Percentiles rank a stretch among this genome's conserved stretches.
Evolutionary conservation across 2,888 invertebrate genomes (phyloP).

Genomic region (Brachylomia viminalis): DNA sequence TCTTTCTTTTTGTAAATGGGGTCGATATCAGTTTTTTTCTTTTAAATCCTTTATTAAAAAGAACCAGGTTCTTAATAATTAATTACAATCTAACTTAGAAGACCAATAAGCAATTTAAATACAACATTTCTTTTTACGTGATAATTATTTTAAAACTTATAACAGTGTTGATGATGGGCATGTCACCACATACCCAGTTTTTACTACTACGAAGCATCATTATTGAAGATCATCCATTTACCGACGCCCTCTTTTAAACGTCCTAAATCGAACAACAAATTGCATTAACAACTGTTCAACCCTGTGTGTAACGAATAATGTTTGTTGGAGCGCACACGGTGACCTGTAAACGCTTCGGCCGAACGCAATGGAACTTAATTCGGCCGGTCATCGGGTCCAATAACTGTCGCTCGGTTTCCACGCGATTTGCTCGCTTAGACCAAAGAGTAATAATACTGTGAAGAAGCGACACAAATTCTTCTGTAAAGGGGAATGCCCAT

Average conservation of each 20-base stretch:
- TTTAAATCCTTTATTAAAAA: too few species aligned
- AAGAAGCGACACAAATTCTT: conserved; percentile 14
- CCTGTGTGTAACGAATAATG: conserved; percentile 53
- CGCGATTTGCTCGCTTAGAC: conserved; percentile 70
- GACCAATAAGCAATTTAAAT: too few species aligned
- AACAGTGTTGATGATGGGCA: too few species aligned
- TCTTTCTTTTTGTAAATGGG: too few species aligned
- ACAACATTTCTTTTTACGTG: too few species aligned
- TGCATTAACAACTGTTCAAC: conserved; percentile 41
- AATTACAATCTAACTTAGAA: too few species aligned
- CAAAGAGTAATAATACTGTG: conserved; percentile 6
- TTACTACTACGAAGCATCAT: neutral
- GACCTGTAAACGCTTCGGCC: conserved; percentile 67
- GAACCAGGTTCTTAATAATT: too few species aligned
- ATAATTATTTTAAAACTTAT: too few species aligned
- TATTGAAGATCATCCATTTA: neutral
- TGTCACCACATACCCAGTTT: neutral
- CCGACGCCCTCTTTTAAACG: neutral
- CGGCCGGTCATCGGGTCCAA: conserved; percentile 73
- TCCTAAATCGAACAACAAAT: conserved; percentile 1
- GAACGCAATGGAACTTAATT: conserved; percentile 74
- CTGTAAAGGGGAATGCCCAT: too few species aligned
- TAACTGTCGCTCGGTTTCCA: conserved; percentile 78
- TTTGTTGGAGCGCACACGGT: conserved; percentile 61
- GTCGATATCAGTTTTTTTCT: neutral